phyloP scores from a whole-genome alignment of 2,797 vertebrate species.

The Helicolenus hilgendorfi region DNA sequence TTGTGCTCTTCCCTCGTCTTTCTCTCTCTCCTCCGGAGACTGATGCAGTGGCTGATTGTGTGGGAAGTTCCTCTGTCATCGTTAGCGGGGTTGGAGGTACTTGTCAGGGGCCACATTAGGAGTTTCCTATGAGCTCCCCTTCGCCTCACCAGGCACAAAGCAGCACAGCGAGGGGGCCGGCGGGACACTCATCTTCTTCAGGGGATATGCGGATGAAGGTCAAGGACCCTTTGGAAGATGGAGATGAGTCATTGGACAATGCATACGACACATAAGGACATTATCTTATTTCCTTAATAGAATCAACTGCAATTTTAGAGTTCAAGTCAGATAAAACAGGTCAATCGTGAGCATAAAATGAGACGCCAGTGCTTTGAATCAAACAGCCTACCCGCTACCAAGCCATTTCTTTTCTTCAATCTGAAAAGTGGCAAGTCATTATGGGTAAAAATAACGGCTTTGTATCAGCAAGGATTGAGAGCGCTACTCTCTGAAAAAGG shows the following conservation, averaged over 20 bases:
- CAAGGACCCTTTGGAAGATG: background rate
- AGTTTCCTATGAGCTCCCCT: conserved; percentile 78
- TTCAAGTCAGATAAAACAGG: background rate
- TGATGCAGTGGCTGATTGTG: conserved; percentile 86
- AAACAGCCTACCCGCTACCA: background rate
- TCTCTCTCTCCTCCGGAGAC: conserved; percentile 69
- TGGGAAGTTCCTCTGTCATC: conserved; percentile 88
- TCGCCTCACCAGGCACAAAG: conserved; percentile 53
- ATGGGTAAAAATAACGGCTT: background rate
- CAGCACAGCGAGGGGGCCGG: conserved; percentile 38
- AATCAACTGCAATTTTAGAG: background rate
- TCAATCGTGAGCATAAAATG: background rate
- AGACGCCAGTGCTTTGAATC: background rate
- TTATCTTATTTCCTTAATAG: background rate
- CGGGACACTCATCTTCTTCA: conserved; percentile 5
- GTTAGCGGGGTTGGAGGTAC: conserved; percentile 81
- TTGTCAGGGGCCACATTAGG: conserved; percentile 84
- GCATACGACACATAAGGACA: background rate
- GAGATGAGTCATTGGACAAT: background rate
- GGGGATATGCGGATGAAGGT: conserved; percentile 17
- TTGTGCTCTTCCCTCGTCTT: background rate
- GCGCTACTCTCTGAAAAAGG: conserved; percentile 31
- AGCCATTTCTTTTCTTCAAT: background rate
- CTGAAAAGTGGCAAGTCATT: conserved; percentile 13
- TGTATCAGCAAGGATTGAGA: background rate